Base-by-base conservation (phyloP, 1,140 invertebrate genomes). In the Zaprionus ghesquierei region DNA sequence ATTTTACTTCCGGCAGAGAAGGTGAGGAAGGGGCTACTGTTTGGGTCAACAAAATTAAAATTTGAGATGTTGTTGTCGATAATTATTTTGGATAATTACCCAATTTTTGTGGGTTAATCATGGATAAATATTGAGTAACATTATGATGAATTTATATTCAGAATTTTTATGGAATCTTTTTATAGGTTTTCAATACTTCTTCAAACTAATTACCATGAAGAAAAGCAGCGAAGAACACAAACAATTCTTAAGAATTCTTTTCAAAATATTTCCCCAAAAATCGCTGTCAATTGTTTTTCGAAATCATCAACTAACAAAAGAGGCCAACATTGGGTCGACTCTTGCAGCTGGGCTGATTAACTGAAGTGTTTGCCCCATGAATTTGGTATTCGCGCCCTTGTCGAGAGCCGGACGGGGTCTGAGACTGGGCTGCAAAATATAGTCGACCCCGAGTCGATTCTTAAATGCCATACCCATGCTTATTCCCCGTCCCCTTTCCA, bases 331-430 rank as follows among this genome's bases (percentile, higher is more conserved):
- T n/a, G 1, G 13, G 13, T n/a, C 13, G 33, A 38, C 33, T n/a
- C 13, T 38, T 38, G 33, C 15, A 20, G 20, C 22, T 12, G 41
- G 27, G 35, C 51, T 70, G 61, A 71, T 65, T 71, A 65, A 71
- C 61, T 71, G 53, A 38, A 41, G 58, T 59, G 72, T 64, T 70
- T 63, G 31, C 29, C 27, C 44, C 31, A 58, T 61, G 63, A 68
- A 73, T 62, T 56, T 51, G 2, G 9, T 50, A 49, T 69, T 74
- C 58, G 29, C 56, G 51, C 63, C 44, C 53, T 20, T 33, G 33
- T 35, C 2, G 18, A 5, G 23, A 22, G 10, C 10, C 15, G 18
- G 15, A 9, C 6, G n/a, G n/a, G n/a, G n/a, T n/a, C 27, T 5
- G 27, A 5, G 27, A 6, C 27, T 6, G 1, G 13, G 15, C 18